Percentiles rank a stretch among this genome's conserved stretches.
phyloP scores from a whole-genome alignment of 2,888 invertebrate genomes.

The Trisateles emortualis region DNA sequence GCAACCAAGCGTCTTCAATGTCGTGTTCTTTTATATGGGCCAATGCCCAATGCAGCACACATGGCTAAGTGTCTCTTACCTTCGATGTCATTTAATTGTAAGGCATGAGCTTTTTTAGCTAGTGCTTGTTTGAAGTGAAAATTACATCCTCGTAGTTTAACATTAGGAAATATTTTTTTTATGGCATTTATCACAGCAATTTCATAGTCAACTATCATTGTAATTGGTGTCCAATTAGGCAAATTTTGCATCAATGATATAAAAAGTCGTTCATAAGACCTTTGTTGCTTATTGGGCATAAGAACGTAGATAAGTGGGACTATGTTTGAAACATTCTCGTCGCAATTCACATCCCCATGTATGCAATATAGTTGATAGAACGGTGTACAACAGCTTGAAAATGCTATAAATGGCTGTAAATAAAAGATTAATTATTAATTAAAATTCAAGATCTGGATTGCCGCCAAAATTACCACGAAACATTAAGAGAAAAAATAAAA shows the following conservation, averaged over 20 bases:
- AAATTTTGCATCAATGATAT: constrained; percentile 18
- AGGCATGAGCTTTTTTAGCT: constrained; percentile 18
- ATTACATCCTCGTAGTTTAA: constrained; percentile 12
- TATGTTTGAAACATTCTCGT: constrained; percentile 12
- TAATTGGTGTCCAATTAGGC: constrained; percentile 10
- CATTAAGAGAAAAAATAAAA: no score
- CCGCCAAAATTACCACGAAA: no score
- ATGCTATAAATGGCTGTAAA: no score
- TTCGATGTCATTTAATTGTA: constrained; percentile 7
- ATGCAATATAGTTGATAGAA: constrained; percentile 10
- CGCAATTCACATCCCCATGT: constrained; percentile 14
- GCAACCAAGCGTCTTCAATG: constrained; percentile 17
- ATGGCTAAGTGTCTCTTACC: constrained; percentile 19
- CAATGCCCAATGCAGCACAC: constrained; percentile 20
- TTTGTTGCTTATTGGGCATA: constrained; percentile 15
- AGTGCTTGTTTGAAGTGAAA: constrained; percentile 23
- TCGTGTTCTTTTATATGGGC: constrained; percentile 19
- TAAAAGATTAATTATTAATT: no score
- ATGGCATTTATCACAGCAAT: constrained; percentile 17
- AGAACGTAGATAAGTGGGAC: constrained; percentile 15
- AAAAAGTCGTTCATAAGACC: constrained; percentile 19
- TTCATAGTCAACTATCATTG: constrained; percentile 18
- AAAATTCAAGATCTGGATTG: no score
- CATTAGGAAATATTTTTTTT: constrained; percentile 6
- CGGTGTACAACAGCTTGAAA: constrained; percentile 8